Conservation (phyloP, 1,140 invertebrate genomes). For the Psilanteris sp. region DNA sequence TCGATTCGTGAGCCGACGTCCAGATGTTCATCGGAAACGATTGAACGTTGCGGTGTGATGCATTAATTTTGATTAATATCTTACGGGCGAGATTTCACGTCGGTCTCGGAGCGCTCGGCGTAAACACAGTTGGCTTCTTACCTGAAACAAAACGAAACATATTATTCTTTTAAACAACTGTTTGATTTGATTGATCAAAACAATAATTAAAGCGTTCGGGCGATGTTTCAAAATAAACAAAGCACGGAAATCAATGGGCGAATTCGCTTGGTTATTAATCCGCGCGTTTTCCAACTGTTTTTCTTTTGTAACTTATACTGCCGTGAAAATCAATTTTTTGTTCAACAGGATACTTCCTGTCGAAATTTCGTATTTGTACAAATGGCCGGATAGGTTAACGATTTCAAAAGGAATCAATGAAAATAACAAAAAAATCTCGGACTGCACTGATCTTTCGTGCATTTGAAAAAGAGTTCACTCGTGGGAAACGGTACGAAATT, state of each 20-base stretch:
- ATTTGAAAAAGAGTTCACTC: conserved; percentile 15
- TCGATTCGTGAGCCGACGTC: conserved; percentile 3
- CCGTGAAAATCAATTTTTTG: no score
- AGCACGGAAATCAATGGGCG: no score
- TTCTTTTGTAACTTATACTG: no score
- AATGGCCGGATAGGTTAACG: neutral
- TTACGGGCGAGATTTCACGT: conserved; percentile 16
- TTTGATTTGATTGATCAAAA: conserved; percentile 23
- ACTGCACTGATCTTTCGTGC: conserved; percentile 4
- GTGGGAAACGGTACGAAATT: conserved; percentile 51
- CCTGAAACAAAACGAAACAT: conserved; percentile 44
- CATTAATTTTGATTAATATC: conserved; percentile 59
- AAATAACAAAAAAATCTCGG: conserved; percentile 6
- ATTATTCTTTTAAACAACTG: conserved; percentile 19
- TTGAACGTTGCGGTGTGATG: conserved; percentile 37
- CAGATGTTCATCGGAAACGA: conserved; percentile 46
- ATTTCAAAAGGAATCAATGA: conserved; percentile 1
- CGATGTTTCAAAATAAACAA: no score
- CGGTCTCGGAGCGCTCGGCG: conserved; percentile 3
- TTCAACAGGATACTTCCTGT: no score
- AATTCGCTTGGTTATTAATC: no score
- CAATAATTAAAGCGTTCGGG: no score
- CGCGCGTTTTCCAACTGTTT: no score
- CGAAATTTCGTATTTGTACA: neutral
- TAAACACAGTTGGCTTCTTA: conserved; percentile 36